Conservation (phyloP, 2,888 invertebrate genomes). For the Tridacna crocea region DNA sequence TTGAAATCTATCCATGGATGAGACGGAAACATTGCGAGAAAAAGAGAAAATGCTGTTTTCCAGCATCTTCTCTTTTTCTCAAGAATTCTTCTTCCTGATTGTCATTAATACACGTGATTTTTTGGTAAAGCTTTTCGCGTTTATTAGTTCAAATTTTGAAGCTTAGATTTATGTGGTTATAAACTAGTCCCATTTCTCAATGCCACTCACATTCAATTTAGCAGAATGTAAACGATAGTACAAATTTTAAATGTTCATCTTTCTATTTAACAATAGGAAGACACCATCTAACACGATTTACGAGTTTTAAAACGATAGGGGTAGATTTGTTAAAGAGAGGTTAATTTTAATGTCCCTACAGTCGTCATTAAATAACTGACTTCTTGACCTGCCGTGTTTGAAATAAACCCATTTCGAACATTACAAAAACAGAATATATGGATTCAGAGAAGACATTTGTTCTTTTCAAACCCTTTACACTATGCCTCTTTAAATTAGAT, state of each 20-base stretch:
- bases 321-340: conserved; percentile 9
- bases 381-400: conserved; percentile 3
- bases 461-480: too few relatives aligned
- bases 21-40: too few relatives aligned
- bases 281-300: conserved; percentile 9
- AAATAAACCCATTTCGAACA: not conserved
- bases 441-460: too few relatives aligned
- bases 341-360: not conserved
- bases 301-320: conserved; percentile 16
- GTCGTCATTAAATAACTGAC: not conserved
- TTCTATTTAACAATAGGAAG: conserved; percentile 17
- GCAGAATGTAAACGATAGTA: not conserved
- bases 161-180: not conserved
- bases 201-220: not conserved
- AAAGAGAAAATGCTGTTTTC: too few relatives aligned
- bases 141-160: too few relatives aligned
- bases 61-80: too few relatives aligned
- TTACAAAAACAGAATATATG: not conserved
- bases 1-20: too few relatives aligned
- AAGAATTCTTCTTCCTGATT: too few relatives aligned
- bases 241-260: conserved; percentile 12
- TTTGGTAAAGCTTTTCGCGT: too few relatives aligned
- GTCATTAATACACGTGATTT: too few relatives aligned
- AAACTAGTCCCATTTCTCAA: not conserved
- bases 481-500: too few relatives aligned